Evolutionary conservation across 2,113 vertebrate genomes (phyloP).

Genomic region (Mormoops blainvillei): DNA sequence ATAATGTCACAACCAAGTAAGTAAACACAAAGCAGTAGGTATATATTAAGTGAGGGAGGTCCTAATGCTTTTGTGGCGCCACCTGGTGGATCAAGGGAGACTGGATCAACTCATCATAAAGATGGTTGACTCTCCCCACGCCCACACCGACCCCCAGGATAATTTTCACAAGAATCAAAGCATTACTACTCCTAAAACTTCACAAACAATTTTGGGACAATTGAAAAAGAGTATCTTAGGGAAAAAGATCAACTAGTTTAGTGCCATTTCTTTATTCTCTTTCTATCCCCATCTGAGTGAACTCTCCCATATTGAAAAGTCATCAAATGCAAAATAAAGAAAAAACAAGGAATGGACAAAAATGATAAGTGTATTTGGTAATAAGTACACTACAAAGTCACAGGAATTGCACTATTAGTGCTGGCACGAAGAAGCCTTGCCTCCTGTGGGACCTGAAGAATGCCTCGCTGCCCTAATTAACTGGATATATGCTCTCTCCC

Average conservation of each 20-base stretch:
- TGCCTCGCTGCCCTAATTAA: background rate
- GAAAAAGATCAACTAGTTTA: background rate
- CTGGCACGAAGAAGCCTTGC: background rate
- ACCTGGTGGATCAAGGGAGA: background rate
- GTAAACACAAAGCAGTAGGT: background rate
- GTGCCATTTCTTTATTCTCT: background rate
- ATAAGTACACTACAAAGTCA: too few relatives aligned
- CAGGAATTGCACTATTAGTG: background rate
- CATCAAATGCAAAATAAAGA: background rate
- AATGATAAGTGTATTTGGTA: background rate
- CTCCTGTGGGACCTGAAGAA: accelerated
- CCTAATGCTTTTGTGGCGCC: background rate
- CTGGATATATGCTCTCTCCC: background rate
- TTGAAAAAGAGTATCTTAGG: background rate
- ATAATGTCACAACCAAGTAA: background rate
- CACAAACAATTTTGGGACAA: background rate
- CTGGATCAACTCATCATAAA: background rate
- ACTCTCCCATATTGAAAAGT: background rate
- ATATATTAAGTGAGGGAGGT: background rate
- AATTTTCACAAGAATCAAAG: background rate
- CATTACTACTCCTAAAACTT: background rate
- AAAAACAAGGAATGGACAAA: background rate
- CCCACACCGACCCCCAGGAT: background rate
- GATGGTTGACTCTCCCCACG: background rate
- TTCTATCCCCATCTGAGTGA: background rate